phyloP scores from a whole-genome alignment of 2,797 vertebrate species.

The Discoglossus pictus region DNA sequence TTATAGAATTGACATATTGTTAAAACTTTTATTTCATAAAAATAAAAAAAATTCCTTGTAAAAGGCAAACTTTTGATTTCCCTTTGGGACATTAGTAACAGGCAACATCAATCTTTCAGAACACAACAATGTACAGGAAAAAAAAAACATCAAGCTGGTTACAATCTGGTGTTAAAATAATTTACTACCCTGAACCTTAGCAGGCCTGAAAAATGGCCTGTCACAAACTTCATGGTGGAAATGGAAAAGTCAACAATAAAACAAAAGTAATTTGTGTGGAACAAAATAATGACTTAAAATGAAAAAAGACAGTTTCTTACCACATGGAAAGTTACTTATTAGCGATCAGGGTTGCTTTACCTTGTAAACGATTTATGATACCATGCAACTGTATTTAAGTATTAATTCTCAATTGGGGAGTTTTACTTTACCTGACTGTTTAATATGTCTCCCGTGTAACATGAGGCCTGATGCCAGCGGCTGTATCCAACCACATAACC shows the following conservation, averaged over 20 bases:
- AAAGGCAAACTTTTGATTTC: not conserved
- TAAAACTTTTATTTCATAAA: too few relatives aligned
- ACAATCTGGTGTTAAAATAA: slow-evolving; percentile 36
- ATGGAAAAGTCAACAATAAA: slow-evolving; percentile 43
- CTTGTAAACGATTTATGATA: slow-evolving; percentile 51
- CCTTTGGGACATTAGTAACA: slow-evolving; percentile 4
- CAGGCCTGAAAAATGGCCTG: not conserved
- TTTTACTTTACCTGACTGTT: slow-evolving; percentile 37
- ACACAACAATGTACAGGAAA: not conserved
- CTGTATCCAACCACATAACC: slow-evolving; percentile 4
- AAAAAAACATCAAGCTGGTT: slow-evolving; percentile 11
- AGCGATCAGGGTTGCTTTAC: slow-evolving; percentile 34
- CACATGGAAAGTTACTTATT: slow-evolving; percentile 52
- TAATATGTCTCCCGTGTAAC: slow-evolving; percentile 18
- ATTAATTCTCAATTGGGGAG: slow-evolving; percentile 42
- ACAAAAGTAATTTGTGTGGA: slow-evolving; percentile 52
- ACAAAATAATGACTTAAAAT: slow-evolving; percentile 47
- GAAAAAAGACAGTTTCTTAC: slow-evolving; percentile 22
- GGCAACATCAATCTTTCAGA: slow-evolving; percentile 26
- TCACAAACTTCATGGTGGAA: slow-evolving; percentile 24
- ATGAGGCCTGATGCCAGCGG: slow-evolving; percentile 29
- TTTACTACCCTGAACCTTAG: slow-evolving; percentile 28
- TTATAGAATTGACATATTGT: too few relatives aligned
- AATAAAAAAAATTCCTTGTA: slow-evolving; percentile 5
- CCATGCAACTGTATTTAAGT: slow-evolving; percentile 43